Evolutionary conservation across 2,888 invertebrate genomes (phyloP), one percentile per base, ranked within the genome.

Genomic region (Catocala sponsa): DNA sequence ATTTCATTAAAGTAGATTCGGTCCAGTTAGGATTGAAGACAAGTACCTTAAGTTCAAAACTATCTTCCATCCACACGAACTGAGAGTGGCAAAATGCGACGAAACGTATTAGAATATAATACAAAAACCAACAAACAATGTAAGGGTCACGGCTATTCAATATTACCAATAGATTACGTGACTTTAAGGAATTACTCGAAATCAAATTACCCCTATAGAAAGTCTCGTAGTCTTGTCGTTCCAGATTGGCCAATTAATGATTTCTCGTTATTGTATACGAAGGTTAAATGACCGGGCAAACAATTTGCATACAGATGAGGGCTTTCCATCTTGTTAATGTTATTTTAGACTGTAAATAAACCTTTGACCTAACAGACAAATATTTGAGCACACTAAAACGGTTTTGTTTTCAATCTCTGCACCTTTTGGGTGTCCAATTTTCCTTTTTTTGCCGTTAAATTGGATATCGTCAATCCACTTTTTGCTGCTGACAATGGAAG

Each of bases 401-500:
- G 60, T 72, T 55, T 61, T 64, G 59, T 66, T 65, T 74, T 61
- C 72, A 77, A 74, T 74, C 77, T 68, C 60, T 56, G 49, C 60
- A 69, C 59, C 55, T 65, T 65, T 65, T 57, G 57, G 57, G 48
- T 62, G 52, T 54, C 67, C 64, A 71, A 76, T 71, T 76, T 79
- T 64, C 62, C 67, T 72, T 42, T 63, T 73, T 79, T 74, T 76
- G 55, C 70, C 68, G 73, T 70, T 72, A 76, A 80, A 82, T 85
- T 79, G 78, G 75, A 77, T 78, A 78, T 78, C 72, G 74, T 74
- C 73, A 70, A 79, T 79, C 79, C 74, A 68, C 69, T 80, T 79
- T 82, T 78, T 79, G 69, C 60, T 62, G 59, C 72, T 66, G 68
- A 84, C 84, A 84, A 82, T 82, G 79, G 70, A 75, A 80, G 79